Evolutionary conservation across 2,113 vertebrate species (phyloP).

Genomic region (Brienomyrus longianalis): DNA sequence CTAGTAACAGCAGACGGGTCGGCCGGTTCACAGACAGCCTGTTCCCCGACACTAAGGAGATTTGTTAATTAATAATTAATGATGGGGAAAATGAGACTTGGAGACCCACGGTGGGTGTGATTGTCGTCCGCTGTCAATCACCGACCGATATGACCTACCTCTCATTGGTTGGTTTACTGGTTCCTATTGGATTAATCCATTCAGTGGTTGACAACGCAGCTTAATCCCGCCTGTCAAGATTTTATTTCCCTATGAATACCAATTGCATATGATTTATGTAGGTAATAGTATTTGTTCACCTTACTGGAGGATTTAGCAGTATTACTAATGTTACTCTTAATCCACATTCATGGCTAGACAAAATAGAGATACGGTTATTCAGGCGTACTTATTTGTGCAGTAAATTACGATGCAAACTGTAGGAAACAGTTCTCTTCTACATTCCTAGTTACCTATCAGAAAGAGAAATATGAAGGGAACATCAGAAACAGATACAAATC

Average conservation of each 20-base stretch:
- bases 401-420: background rate
- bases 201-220: background rate
- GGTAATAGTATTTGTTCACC: background rate
- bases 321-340: background rate
- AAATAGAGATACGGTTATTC: background rate
- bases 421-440: background rate
- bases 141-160: background rate
- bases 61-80: background rate
- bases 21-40: background rate
- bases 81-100: background rate
- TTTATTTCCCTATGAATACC: background rate
- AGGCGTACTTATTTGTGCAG: background rate
- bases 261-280: background rate
- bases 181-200: background rate
- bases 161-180: background rate
- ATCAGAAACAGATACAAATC: background rate
- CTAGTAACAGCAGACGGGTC: background rate
- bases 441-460: background rate
- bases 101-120: background rate
- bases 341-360: background rate
- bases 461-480: background rate
- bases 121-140: background rate
- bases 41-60: background rate
- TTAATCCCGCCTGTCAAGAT: slow-evolving; percentile 2
- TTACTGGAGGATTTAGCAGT: background rate